These are phyloP conservation scores for Ancistrus triradiatus DNA, from an alignment of 2,113 vertebrate genomes.

Conservation along the genomic window DNA sequence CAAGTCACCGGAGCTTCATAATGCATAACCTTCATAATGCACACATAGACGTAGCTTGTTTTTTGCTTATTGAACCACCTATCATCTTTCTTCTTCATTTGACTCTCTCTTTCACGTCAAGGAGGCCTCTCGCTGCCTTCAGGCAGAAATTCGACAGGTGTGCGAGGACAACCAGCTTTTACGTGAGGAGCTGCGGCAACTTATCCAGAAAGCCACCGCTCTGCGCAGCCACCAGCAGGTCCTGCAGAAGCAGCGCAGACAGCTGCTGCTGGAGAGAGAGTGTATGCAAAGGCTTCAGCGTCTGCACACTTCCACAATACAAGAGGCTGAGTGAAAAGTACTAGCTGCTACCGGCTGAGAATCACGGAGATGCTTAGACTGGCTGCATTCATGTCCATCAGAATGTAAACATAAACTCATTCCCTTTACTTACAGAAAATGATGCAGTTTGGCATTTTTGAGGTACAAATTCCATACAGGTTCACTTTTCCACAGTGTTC, in stretches of 20 bases:
- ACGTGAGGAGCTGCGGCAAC: conserved; percentile 35
- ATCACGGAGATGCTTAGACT: too few relatives aligned
- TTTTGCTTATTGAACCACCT: background rate
- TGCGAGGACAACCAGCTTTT: conserved; percentile 42
- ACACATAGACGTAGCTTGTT: too few relatives aligned
- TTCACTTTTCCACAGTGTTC: too few relatives aligned
- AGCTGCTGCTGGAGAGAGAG: conserved; percentile 49
- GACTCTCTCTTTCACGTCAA: conserved; percentile 2
- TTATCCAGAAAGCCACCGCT: conserved; percentile 26
- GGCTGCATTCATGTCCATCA: too few relatives aligned
- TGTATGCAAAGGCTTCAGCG: conserved; percentile 20
- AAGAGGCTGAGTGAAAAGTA: too few relatives aligned
- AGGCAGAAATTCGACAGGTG: conserved; percentile 31
- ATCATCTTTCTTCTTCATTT: background rate
- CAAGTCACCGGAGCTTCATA: too few relatives aligned
- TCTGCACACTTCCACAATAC: conserved; percentile 6
- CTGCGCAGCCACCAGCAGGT: conserved; percentile 28
- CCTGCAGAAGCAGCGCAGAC: conserved; percentile 36
- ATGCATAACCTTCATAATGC: too few relatives aligned
- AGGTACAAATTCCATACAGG: too few relatives aligned
- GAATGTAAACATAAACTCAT: too few relatives aligned
- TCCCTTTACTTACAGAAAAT: too few relatives aligned
- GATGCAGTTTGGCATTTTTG: too few relatives aligned
- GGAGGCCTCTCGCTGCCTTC: conserved; percentile 42
- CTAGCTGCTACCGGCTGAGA: too few relatives aligned